Percentiles rank a stretch among this genome's conserved stretches.
Evolutionary conservation across 2,797 vertebrate species (phyloP).

Genomic region (Spinus pinus): DNA sequence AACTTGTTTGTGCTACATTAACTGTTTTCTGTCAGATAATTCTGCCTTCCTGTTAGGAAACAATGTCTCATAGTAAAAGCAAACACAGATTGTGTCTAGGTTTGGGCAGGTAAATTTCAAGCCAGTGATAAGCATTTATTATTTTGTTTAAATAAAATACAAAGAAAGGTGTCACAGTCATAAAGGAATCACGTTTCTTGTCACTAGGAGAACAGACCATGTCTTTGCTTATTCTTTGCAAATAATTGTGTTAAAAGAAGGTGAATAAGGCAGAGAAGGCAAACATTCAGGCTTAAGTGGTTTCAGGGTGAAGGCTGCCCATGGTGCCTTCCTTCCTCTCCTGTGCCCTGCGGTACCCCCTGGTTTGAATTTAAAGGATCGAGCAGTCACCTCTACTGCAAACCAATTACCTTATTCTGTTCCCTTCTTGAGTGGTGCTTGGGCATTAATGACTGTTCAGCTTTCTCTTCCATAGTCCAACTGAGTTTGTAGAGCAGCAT

Average conservation of each 20-base stretch:
- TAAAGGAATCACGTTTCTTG: not conserved
- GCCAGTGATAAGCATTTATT: not conserved
- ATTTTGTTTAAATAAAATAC: not conserved
- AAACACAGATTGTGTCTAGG: not conserved
- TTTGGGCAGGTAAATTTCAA: slow-evolving; percentile 16
- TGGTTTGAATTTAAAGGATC: not conserved
- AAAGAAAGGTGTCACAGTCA: not conserved
- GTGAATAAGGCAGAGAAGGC: not conserved
- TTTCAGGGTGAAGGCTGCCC: not conserved
- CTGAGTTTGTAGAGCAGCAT: not conserved
- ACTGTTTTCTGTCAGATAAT: slow-evolving; percentile 47
- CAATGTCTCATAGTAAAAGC: slow-evolving; percentile 1
- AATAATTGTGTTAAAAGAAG: not conserved
- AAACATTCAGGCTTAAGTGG: fast-evolving
- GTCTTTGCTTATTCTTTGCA: not conserved
- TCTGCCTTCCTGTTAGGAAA: slow-evolving; percentile 37
- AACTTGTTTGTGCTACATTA: slow-evolving; percentile 59
- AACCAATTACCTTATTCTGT: fast-evolving
- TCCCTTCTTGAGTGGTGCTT: not conserved
- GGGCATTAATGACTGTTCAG: not conserved
- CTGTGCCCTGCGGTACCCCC: fast-evolving
- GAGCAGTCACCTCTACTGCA: fast-evolving
- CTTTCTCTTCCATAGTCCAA: not conserved
- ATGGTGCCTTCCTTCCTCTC: not conserved
- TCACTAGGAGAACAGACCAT: not conserved